phyloP scores from a whole-genome alignment of 2,888 invertebrate species.

The Dromius quadrimaculatus region DNA sequence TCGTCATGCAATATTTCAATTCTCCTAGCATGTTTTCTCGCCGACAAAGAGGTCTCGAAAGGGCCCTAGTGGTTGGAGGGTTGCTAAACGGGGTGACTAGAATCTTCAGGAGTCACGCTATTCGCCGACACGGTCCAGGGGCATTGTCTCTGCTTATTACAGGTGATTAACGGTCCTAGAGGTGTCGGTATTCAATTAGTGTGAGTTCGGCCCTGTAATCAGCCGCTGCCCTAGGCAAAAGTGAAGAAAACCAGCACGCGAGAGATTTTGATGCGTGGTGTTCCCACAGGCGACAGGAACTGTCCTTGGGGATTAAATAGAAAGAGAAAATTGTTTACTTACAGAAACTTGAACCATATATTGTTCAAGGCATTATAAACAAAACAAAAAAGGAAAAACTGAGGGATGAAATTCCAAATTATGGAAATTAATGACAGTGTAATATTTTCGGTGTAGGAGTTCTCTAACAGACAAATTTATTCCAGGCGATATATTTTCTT shows the following conservation, averaged over 20 bases:
- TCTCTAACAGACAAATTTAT: conserved; percentile 43
- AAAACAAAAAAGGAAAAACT: too few species aligned
- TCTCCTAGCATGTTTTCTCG: conserved; percentile 13
- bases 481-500: conserved; percentile 45
- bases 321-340: conserved; percentile 1
- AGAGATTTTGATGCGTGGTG: conserved; percentile 35
- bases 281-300: conserved; percentile 42
- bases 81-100: conserved; percentile 43
- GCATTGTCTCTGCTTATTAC: conserved; percentile 57
- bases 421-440: conserved; percentile 20
- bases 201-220: conserved; percentile 54
- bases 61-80: too few species aligned
- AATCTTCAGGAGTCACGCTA: conserved; percentile 55
- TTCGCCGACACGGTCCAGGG: conserved; percentile 53
- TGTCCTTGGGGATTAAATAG: too few species aligned
- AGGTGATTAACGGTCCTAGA: conserved; percentile 55
- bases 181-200: conserved; percentile 56
- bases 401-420: conserved; percentile 7
- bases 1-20: conserved; percentile 44
- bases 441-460: conserved; percentile 23
- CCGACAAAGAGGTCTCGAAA: conserved; percentile 50
- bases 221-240: conserved; percentile 52
- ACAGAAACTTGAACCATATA: neutral
- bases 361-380: neutral
- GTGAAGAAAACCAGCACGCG: conserved; percentile 33